phyloP scores from a whole-genome alignment of 1,140 invertebrate genomes.

The Oncopeltus fasciatus region DNA sequence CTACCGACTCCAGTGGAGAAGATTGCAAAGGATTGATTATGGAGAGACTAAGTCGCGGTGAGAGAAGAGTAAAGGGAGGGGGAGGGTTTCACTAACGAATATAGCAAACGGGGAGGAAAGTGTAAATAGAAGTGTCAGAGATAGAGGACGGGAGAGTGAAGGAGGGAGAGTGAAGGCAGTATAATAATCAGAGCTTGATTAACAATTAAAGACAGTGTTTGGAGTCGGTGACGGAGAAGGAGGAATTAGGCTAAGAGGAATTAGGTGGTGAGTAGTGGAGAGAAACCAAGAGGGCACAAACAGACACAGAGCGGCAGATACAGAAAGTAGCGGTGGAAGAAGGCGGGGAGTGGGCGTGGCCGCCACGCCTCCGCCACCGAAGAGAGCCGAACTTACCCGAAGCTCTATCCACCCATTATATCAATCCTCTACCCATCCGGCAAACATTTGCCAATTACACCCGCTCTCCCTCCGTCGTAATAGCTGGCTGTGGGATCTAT shows the following conservation, averaged over 20 bases:
- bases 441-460: not conserved
- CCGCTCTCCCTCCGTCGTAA: not conserved
- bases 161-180: too few relatives aligned
- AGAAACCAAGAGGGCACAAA: not conserved
- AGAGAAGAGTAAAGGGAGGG: too few relatives aligned
- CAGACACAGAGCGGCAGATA: not conserved
- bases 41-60: too few relatives aligned
- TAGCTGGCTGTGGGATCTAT: too few relatives aligned
- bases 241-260: slow-evolving; percentile 2
- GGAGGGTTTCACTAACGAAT: too few relatives aligned
- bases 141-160: too few relatives aligned
- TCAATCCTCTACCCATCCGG: not conserved
- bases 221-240: not conserved
- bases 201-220: slow-evolving; percentile 1
- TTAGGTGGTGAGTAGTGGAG: not conserved
- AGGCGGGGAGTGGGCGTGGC: not conserved
- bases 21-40: too few relatives aligned
- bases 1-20: too few relatives aligned
- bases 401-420: not conserved
- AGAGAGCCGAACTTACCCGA: too few relatives aligned
- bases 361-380: not conserved
- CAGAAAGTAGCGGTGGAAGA: not conserved
- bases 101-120: too few relatives aligned
- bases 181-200: not conserved
- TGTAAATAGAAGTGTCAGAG: too few relatives aligned